These are phyloP conservation scores for Lagria hirta DNA, from an alignment of 2,888 invertebrate species.

Conservation along the genomic window DNA sequence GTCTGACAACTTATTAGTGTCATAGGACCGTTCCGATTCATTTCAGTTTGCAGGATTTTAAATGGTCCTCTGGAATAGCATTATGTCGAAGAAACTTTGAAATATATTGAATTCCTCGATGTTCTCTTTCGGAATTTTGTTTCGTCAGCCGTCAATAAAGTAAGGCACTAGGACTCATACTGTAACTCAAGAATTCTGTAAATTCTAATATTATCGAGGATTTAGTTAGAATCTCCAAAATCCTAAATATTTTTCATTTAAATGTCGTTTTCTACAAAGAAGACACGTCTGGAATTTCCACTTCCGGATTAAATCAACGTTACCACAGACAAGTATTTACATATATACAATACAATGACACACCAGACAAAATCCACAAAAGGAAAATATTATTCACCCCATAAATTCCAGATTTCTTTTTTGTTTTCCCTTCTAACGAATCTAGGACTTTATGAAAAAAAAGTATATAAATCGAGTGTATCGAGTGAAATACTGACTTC, in stretches of 20 bases:
- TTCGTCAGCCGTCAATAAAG: slow-evolving; percentile 11
- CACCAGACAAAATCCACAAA: no score
- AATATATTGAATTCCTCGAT: slow-evolving; percentile 29
- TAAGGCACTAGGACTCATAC: slow-evolving; percentile 7
- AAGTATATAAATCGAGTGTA: no score
- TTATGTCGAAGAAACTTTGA: slow-evolving; percentile 23
- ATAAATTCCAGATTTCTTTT: no score
- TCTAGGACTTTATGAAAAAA: no score
- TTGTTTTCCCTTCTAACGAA: no score
- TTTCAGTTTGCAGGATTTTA: slow-evolving; percentile 9
- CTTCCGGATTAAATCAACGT: slow-evolving; percentile 15
- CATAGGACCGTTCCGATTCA: slow-evolving; percentile 11
- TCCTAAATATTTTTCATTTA: slow-evolving; percentile 23
- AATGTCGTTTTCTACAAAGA: slow-evolving; percentile 14
- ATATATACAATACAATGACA: no score
- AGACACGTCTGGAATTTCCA: slow-evolving; percentile 17
- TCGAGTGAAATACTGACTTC: slow-evolving; percentile 9
- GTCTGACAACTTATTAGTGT: slow-evolving; percentile 17
- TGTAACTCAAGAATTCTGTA: slow-evolving; percentile 13
- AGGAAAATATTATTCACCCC: no score
- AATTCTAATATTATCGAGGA: slow-evolving; percentile 15
- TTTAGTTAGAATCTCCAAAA: slow-evolving; percentile 10
- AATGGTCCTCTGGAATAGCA: slow-evolving; percentile 4
- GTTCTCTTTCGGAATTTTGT: slow-evolving; percentile 16
- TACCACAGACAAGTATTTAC: no score